A percentile compares a stretch with the other conserved stretches of the same genome.
phyloP scores from a whole-genome alignment of 2,113 vertebrate genomes.

The Callaeas wilsoni region DNA sequence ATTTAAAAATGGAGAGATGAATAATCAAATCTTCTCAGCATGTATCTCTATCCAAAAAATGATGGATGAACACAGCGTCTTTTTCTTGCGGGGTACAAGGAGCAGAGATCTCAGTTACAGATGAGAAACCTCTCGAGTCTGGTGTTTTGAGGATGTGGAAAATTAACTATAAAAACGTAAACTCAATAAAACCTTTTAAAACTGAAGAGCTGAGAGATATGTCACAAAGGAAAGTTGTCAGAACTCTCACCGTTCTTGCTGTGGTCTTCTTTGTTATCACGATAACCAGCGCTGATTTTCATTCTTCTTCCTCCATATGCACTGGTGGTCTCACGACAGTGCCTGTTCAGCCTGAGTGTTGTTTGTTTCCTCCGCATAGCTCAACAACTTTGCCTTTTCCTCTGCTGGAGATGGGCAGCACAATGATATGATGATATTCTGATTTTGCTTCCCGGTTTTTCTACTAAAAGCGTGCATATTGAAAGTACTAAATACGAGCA shows the following conservation, averaged over 20 bases:
- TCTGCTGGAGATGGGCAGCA: neutral
- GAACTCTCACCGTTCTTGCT: neutral
- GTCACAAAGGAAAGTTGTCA: neutral
- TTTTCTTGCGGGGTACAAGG: neutral
- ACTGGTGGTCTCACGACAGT: neutral
- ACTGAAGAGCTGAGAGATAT: neutral
- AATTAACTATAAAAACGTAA: neutral
- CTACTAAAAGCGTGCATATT: rapidly evolving
- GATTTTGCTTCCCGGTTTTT: neutral
- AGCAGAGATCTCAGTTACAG: neutral
- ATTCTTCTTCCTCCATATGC: neutral
- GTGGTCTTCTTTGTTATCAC: neutral
- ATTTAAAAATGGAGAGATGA: neutral
- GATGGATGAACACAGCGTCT: neutral
- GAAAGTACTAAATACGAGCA: neutral
- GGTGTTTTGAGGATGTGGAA: neutral
- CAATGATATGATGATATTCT: neutral
- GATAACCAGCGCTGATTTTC: neutral
- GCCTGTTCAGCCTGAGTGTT: neutral
- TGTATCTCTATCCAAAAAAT: neutral
- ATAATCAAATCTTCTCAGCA: neutral
- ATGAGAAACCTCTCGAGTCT: neutral
- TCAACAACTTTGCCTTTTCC: neutral
- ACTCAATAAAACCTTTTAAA: neutral
- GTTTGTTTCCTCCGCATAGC: neutral